Base-by-base conservation (phyloP, 2,113 vertebrate genomes). In the Ailurus styani region DNA sequence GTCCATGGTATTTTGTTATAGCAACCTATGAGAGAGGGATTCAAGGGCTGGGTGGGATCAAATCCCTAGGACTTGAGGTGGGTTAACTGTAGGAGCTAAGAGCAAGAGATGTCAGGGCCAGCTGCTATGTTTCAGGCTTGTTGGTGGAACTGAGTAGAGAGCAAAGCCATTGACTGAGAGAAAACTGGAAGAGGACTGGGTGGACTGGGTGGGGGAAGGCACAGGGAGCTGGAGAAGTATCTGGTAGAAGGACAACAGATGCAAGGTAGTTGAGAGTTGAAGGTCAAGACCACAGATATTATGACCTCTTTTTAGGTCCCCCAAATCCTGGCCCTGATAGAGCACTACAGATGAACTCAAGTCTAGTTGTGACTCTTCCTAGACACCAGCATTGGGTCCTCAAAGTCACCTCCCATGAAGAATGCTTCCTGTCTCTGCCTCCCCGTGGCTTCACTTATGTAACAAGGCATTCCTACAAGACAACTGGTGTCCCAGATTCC, bases 361-460 rank as follows among this genome's bases (percentile, higher is more conserved):
- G 42, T 72, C 73, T 21, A 57, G 3, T 72, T 50, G 21, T 50
- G 18, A 73, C 13, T 47, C 94, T 95, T 97, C 52, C 75, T 84
- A 92, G 87, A 95, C 29, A 82, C 89, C 86, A 95, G 42, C 64
- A 73, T 50, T 87, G 70, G 57, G 42, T 93, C 94, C 93, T 94
- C 83, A 86, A 47, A 96, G 31, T 45, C 91, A 75, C 72, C 84
- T 96, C 40, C 93, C 47, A 0, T 0, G 79, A 86, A 92, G 57
- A 91, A 62, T 23, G 45, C 34, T 96, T 70, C 87, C 92, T 97
- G 77, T 86, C 20, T 23, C 52, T 79, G 75, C 94, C 87, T 97
- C 94, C 95, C 96, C 97, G 81, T 72, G 88, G 52, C 93, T 90
- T 85, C 73, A 7, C 88, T 96, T 96, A 47, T 42, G 25, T 85